phyloP scores from a whole-genome alignment of 2,113 vertebrate species.

The Beaufortia kweichowensis region DNA sequence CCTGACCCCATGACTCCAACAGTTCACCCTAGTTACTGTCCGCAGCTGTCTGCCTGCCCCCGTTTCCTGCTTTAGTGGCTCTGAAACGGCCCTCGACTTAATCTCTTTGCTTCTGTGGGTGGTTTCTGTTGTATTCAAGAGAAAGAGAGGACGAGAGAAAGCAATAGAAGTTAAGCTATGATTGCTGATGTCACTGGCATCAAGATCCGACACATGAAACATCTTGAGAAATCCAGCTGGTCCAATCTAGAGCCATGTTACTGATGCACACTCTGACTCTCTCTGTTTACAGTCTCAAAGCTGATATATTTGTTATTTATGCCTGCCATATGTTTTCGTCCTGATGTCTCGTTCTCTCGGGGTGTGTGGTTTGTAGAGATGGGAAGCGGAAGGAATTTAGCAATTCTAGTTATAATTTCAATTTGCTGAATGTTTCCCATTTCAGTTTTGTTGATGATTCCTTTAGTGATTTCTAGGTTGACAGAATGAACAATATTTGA shows the following conservation, averaged over 20 bases:
- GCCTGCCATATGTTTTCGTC: constrained; percentile 6
- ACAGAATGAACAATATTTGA: too few relatives aligned
- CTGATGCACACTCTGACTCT: neutral
- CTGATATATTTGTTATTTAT: constrained; percentile 5
- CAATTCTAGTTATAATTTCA: neutral
- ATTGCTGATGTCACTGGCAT: constrained; percentile 15
- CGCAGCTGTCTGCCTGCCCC: constrained; percentile 25
- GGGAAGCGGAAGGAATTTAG: constrained; percentile 5
- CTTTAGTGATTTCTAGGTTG: too few relatives aligned
- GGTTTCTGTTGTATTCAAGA: neutral
- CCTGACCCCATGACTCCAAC: neutral
- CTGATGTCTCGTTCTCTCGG: neutral
- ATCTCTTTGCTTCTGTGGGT: constrained; percentile 2
- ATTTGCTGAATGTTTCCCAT: neutral
- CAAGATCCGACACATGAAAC: neutral
- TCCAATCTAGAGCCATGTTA: neutral
- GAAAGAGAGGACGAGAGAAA: neutral
- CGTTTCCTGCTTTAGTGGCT: too few relatives aligned
- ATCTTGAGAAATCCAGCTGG: constrained; percentile 20
- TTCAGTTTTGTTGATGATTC: neutral
- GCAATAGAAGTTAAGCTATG: neutral
- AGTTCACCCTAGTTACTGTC: neutral
- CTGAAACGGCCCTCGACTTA: neutral
- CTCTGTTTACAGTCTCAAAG: constrained; percentile 4
- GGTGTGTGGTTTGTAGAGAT: neutral